These are phyloP conservation scores for Microchrysa polita DNA, from an alignment of 2,888 invertebrate species.

Conservation along the genomic window DNA sequence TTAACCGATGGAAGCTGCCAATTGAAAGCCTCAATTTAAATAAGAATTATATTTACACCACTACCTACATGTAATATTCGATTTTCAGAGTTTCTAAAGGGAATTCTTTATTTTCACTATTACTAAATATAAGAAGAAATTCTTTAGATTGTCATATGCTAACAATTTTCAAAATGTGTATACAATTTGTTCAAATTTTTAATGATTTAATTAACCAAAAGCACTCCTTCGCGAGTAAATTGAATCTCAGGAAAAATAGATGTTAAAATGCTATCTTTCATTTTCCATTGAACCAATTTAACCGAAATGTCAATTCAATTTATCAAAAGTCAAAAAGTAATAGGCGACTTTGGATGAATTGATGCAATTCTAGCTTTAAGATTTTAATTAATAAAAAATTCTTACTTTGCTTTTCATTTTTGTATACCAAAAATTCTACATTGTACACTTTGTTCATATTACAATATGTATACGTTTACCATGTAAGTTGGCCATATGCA, in stretches of 20 bases:
- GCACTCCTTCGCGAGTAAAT: too few species aligned
- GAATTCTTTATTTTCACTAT: background rate
- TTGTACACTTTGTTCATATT: too few species aligned
- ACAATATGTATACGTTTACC: background rate
- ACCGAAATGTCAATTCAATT: background rate
- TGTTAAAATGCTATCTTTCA: background rate
- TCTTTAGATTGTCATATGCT: slow-evolving; percentile 58
- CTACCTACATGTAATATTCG: too few species aligned
- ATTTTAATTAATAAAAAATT: too few species aligned
- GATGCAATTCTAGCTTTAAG: background rate
- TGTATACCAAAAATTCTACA: background rate
- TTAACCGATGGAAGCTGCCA: background rate
- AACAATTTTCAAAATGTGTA: slow-evolving; percentile 45
- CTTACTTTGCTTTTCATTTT: too few species aligned
- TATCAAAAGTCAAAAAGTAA: background rate
- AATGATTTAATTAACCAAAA: slow-evolving; percentile 16
- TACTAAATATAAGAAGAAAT: background rate
- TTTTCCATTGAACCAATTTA: too few species aligned
- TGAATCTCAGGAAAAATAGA: background rate
- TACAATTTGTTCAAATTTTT: slow-evolving; percentile 35
- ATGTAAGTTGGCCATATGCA: slow-evolving; percentile 42
- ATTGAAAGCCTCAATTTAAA: slow-evolving; percentile 2
- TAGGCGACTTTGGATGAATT: background rate
- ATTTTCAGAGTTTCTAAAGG: too few species aligned
- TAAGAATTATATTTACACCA: background rate